A percentile compares a stretch with the other conserved stretches of the same genome.
Conservation (phyloP, 1,140 invertebrate genomes). For the Heliconius hermathena region DNA sequence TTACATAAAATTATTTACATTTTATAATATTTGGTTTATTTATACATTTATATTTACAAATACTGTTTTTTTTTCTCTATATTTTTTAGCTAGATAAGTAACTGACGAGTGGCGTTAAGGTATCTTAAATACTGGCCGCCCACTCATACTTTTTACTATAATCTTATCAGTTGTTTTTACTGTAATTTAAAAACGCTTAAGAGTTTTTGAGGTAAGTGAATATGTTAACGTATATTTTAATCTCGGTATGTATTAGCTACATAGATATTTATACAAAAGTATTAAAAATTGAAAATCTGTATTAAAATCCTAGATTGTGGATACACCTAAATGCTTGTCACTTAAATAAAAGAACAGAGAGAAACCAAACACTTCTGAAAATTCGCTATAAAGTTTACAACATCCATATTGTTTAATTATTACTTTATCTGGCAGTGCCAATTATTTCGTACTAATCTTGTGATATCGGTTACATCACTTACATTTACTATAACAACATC, state of each 20-base stretch:
- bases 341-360: not conserved
- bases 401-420: conserved; percentile 28
- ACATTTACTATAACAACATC: conserved; percentile 22
- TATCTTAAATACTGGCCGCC: not conserved
- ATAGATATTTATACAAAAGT: not conserved
- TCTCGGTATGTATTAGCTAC: not conserved
- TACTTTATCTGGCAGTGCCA: conserved; percentile 55
- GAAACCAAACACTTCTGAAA: not conserved
- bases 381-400: not conserved
- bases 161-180: not conserved
- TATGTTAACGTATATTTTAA: not conserved
- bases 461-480: conserved; percentile 25
- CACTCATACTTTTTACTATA: not conserved
- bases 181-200: not conserved
- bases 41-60: conserved; percentile 64
- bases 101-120: not conserved
- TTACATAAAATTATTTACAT: conserved; percentile 42
- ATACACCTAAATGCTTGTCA: not conserved
- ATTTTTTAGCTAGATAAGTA: not conserved
- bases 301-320: not conserved
- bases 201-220: not conserved
- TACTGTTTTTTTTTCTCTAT: conserved; percentile 37
- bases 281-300: not conserved
- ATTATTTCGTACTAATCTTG: conserved; percentile 36
- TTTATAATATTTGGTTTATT: conserved; percentile 45